Evolutionary conservation across 1,140 invertebrate species (phyloP), one percentile per base, ranked within the genome.

Genomic region (Bombus confusus): DNA sequence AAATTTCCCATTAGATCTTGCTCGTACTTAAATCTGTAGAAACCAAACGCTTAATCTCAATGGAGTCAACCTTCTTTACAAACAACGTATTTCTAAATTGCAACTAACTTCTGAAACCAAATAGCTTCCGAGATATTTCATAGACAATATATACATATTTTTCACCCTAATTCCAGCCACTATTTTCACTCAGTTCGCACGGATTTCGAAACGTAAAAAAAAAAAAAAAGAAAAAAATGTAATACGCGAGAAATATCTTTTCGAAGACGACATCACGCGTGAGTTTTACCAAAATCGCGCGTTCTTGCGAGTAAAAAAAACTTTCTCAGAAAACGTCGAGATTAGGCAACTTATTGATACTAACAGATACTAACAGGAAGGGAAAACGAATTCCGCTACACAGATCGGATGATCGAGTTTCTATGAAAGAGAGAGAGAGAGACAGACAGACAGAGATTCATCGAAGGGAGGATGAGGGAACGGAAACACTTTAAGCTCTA

Each of bases 401-500:
- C 2, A 47, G 18, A 47, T n/a, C 8, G 52, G 37, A n/a, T 39
- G 15, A 62, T 59, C 25, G 4, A 31, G 12, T 31, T 41, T 39
- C 6, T 15, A 31, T 4, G 10, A 9, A 3, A 8, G 13, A 52
- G 1, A 52, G 22, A 52, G 10, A 41, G 6, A 1, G 8, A 1
- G 12, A 52, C 1, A 9, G 9, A 28, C 13, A 28, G 10, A 15
- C 31, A 47, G 3, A 41, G 34, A 59, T 71, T 64, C 75, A 25
- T 47, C 8, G 28, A 25, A 41, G n/a, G n/a, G 28, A 34, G 37
- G n/a, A 15, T 1, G 8, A 2, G 34, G 8, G 62, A 74, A 73
- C 62, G 68, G 37, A 78, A 83, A 78, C 77, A 71, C 69, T 74
- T 90, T 82, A n/a, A 62, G 9, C 57, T 52, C 68, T 75, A 43